Percentiles rank a stretch among this genome's conserved stretches.
These are phyloP conservation scores for Athene cunicularia DNA, from an alignment of 2,113 vertebrate species.

Conservation along the genomic window DNA sequence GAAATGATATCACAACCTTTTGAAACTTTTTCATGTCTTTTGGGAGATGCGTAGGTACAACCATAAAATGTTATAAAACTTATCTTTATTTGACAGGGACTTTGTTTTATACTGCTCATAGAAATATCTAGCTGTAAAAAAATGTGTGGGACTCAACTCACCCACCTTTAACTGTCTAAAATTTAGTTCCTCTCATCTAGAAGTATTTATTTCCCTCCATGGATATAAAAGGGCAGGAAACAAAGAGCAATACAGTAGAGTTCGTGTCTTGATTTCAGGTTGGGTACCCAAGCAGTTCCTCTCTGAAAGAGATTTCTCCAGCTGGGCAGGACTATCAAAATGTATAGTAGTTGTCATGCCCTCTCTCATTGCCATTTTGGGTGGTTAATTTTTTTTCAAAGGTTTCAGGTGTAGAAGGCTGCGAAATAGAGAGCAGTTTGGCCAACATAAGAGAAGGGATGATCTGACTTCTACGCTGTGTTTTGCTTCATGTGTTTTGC, in stretches of 20 bases:
- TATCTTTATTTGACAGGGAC: background rate
- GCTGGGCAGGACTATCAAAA: background rate
- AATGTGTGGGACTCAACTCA: background rate
- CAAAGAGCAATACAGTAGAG: background rate
- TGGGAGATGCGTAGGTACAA: background rate
- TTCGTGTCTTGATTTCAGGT: background rate
- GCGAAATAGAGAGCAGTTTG: background rate
- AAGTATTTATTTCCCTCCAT: background rate
- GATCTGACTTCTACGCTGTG: background rate
- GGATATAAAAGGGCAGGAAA: background rate
- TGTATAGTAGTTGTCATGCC: background rate
- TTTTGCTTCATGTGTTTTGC: background rate
- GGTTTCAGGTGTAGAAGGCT: background rate
- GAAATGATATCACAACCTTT: conserved; percentile 8
- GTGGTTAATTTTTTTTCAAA: background rate
- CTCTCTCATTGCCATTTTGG: background rate
- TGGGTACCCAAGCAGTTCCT: background rate
- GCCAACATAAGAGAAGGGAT: background rate
- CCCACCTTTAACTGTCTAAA: background rate
- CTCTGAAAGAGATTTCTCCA: background rate
- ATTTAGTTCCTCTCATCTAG: background rate
- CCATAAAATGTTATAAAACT: background rate
- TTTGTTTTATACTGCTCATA: background rate
- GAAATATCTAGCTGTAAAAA: background rate
- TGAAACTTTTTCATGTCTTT: background rate